Percentiles rank a stretch among this genome's conserved stretches.
These are phyloP conservation scores for Erpetoichthys calabaricus DNA, from an alignment of 2,797 vertebrate genomes.

Conservation along the genomic window DNA sequence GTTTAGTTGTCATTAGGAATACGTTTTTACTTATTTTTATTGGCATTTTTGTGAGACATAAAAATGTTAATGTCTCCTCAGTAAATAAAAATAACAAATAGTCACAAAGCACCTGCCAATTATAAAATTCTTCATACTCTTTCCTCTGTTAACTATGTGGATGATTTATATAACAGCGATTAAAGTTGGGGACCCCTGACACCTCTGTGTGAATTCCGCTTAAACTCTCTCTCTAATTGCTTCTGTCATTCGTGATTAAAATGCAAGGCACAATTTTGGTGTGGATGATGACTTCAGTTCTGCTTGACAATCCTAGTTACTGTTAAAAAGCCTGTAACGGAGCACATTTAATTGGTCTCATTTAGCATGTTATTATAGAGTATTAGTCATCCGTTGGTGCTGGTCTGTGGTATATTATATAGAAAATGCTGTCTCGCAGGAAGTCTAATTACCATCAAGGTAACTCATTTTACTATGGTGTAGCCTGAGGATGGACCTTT, in stretches of 20 bases:
- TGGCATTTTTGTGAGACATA: too few relatives aligned
- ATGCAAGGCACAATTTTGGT: slow-evolving; percentile 22
- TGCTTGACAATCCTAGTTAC: slow-evolving; percentile 22
- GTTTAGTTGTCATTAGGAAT: too few relatives aligned
- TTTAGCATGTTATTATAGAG: slow-evolving; percentile 20
- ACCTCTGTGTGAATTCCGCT: slow-evolving; percentile 2
- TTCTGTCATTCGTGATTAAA: slow-evolving; percentile 32
- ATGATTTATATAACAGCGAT: too few relatives aligned
- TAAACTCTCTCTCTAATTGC: slow-evolving; percentile 12
- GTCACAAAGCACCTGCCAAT: too few relatives aligned
- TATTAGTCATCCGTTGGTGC: slow-evolving; percentile 18
- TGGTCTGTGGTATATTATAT: not conserved
- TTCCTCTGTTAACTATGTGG: too few relatives aligned
- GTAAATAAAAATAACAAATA: too few relatives aligned
- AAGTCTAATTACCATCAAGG: not conserved
- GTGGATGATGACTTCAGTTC: slow-evolving; percentile 19
- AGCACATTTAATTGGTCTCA: slow-evolving; percentile 29
- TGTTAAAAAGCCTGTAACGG: slow-evolving; percentile 24
- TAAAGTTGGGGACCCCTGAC: too few relatives aligned
- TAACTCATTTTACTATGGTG: not conserved
- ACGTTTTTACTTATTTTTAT: too few relatives aligned
- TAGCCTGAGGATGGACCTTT: not conserved
- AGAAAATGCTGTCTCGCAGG: not conserved
- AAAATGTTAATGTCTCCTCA: too few relatives aligned
- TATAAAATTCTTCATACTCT: too few relatives aligned